These are phyloP conservation scores for Trachelus iudaicus DNA, from an alignment of 2,888 invertebrate genomes.

Conservation along the genomic window DNA sequence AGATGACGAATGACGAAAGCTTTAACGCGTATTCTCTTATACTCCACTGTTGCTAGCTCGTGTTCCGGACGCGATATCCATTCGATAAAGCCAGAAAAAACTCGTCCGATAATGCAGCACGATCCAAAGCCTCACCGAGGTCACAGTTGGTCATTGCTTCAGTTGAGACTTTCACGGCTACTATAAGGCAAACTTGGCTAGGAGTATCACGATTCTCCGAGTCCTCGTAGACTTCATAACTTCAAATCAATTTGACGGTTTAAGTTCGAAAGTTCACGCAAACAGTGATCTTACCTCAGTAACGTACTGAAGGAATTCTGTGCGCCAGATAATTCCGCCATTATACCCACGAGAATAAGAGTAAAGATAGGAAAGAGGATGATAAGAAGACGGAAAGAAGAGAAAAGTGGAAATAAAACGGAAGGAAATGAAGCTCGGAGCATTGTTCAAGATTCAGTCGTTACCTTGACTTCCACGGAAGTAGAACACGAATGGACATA, in stretches of 20 bases:
- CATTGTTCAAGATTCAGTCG: background rate
- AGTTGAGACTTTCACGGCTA: background rate
- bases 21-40: background rate
- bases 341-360: background rate
- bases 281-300: background rate
- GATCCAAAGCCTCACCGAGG: background rate
- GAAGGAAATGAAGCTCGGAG: background rate
- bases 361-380: background rate
- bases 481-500: background rate
- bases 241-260: background rate
- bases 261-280: background rate
- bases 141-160: background rate
- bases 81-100: background rate
- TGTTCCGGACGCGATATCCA: background rate
- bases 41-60: background rate
- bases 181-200: background rate
- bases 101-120: background rate
- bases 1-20: background rate
- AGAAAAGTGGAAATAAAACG: background rate
- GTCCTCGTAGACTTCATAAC: background rate
- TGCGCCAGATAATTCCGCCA: background rate
- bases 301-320: background rate
- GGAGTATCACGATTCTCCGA: background rate
- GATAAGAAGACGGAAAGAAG: background rate
- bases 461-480: background rate